Percentiles rank a stretch among this genome's conserved stretches.
Evolutionary conservation across 1,140 invertebrate species (phyloP).

Genomic region (Micrasema longulum): DNA sequence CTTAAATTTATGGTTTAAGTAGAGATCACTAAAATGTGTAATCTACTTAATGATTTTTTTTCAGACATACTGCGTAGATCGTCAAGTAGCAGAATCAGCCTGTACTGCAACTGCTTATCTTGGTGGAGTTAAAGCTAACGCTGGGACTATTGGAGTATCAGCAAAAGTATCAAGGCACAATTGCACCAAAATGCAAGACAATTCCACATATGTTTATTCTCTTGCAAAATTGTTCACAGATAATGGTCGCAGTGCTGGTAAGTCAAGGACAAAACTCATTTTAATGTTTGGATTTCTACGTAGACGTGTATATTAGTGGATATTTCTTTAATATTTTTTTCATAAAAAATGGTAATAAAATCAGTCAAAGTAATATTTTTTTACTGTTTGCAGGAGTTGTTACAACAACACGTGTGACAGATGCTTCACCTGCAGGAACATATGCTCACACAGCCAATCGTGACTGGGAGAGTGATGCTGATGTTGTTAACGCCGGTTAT

Average conservation of each 20-base stretch:
- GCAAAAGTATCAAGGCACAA: slow-evolving; percentile 72
- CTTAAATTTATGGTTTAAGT: too few species aligned
- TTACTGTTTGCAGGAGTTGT: too few species aligned
- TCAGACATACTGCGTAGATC: slow-evolving; percentile 88
- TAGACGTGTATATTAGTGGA: too few species aligned
- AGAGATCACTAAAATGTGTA: too few species aligned
- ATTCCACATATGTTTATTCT: slow-evolving; percentile 15
- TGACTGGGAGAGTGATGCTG: slow-evolving; percentile 81
- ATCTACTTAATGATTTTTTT: too few species aligned
- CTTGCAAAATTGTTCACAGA: neutral
- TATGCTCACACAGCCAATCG: slow-evolving; percentile 82
- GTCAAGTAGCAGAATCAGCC: slow-evolving; percentile 85
- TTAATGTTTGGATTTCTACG: too few species aligned
- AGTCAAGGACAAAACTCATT: too few species aligned
- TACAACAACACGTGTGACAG: slow-evolving; percentile 84
- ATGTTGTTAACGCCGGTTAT: slow-evolving; percentile 62
- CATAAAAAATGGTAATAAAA: too few species aligned
- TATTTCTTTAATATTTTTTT: too few species aligned
- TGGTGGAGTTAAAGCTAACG: slow-evolving; percentile 85
- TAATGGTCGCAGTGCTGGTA: neutral
- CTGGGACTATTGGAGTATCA: slow-evolving; percentile 81
- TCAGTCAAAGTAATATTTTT: too few species aligned
- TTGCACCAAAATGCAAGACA: slow-evolving; percentile 66
- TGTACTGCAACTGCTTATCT: slow-evolving; percentile 83
- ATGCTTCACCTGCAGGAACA: slow-evolving; percentile 79